These are phyloP conservation scores for Machimus rusticus DNA, from an alignment of 2,888 invertebrate species.

Conservation along the genomic window DNA sequence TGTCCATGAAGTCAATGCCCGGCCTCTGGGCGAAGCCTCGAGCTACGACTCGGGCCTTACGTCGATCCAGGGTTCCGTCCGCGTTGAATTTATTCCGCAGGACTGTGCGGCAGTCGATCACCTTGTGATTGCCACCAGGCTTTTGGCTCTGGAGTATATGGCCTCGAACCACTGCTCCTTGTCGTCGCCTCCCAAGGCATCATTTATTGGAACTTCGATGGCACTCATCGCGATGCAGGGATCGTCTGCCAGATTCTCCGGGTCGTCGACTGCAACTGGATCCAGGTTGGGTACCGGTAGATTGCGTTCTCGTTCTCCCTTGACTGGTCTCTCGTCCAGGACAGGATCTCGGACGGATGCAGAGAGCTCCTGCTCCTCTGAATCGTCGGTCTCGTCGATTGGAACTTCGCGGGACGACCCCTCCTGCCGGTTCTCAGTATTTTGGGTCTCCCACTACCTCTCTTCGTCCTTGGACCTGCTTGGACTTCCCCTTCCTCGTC, in stretches of 20 bases:
- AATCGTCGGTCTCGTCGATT: background rate
- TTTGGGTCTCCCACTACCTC: background rate
- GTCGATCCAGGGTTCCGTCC: conserved; percentile 13
- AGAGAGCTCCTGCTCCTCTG: no score
- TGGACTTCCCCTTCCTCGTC: no score
- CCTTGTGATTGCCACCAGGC: conserved; percentile 43
- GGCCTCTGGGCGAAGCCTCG: background rate
- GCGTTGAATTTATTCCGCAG: background rate
- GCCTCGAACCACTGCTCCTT: background rate
- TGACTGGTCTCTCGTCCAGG: no score
- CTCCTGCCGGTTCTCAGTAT: background rate
- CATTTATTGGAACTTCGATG: background rate
- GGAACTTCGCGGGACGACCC: background rate
- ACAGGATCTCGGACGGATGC: no score
- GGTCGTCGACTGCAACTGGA: no score
- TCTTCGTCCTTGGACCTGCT: no score
- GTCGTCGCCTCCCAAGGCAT: background rate
- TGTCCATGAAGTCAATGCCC: background rate
- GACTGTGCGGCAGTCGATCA: background rate
- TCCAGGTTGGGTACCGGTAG: no score
- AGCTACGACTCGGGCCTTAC: background rate
- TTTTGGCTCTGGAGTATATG: conserved; percentile 33
- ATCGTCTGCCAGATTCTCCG: no score
- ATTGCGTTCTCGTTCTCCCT: no score
- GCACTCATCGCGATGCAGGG: no score